Conservation (phyloP, 1,140 invertebrate genomes). For the Bombus soroeensis region DNA sequence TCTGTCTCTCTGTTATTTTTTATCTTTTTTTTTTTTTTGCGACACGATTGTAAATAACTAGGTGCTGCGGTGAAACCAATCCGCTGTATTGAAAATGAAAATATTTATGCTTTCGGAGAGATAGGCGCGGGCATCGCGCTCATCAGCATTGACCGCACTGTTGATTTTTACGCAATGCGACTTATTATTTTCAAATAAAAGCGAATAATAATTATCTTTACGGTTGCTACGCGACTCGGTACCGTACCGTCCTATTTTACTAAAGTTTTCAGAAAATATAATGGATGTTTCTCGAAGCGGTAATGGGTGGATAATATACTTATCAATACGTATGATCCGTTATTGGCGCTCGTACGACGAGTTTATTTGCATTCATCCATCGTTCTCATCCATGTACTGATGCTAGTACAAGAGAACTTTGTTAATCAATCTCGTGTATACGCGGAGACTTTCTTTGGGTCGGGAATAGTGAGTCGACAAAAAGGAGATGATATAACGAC, state of each 20-base stretch:
- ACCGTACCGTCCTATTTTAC: not conserved
- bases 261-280: not conserved
- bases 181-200: slow-evolving; percentile 30
- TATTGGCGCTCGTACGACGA: not conserved
- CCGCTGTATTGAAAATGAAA: slow-evolving; percentile 28
- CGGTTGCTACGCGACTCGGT: no score
- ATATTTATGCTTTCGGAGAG: not conserved
- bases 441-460: not conserved
- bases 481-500: not conserved
- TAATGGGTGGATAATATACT: not conserved
- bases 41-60: slow-evolving; percentile 11
- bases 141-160: not conserved
- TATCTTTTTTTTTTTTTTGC: not conserved
- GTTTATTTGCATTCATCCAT: not conserved
- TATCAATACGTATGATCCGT: slow-evolving; percentile 9
- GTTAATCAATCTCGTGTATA: not conserved
- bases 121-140: no score
- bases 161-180: not conserved
- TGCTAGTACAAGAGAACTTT: not conserved
- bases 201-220: not conserved
- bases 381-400: not conserved
- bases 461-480: not conserved
- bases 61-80: not conserved
- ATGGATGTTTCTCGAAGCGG: not conserved
- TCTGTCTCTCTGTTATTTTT: not conserved